A percentile compares a stretch with the other conserved stretches of the same genome.
Conservation (phyloP, 2,888 invertebrate species). For the Synergus laeviventris region DNA sequence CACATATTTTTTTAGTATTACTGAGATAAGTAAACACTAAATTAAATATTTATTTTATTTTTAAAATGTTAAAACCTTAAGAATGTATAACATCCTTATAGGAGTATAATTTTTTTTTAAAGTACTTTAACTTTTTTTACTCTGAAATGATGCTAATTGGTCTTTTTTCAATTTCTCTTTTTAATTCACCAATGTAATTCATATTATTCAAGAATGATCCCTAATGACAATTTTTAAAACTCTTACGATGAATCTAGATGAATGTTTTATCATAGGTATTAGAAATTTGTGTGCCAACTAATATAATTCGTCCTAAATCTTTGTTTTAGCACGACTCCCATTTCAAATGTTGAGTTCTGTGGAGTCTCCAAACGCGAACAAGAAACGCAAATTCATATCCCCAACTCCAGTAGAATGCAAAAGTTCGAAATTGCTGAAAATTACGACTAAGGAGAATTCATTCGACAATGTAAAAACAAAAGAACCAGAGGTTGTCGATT, state of each 20-base stretch:
- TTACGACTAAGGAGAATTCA: constrained; percentile 61
- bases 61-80: no score
- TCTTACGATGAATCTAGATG: no score
- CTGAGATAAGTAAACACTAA: no score
- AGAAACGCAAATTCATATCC: constrained; percentile 68
- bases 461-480: constrained; percentile 35
- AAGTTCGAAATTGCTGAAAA: constrained; percentile 64
- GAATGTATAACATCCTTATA: no score
- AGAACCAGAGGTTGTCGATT: constrained; percentile 31
- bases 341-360: constrained; percentile 64
- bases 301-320: not conserved
- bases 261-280: no score
- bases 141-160: no score
- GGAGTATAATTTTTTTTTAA: no score
- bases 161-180: no score
- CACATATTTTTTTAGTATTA: not conserved
- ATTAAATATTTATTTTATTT: not conserved
- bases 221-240: not conserved
- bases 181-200: no score
- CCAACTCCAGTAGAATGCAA: constrained; percentile 60
- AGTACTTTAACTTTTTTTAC: no score
- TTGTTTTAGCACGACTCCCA: constrained; percentile 66
- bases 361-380: constrained; percentile 60
- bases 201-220: not conserved
- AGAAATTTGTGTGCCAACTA: not conserved